Evolutionary conservation across 2,888 invertebrate genomes (phyloP).

Genomic region (Callosobruchus maculatus): DNA sequence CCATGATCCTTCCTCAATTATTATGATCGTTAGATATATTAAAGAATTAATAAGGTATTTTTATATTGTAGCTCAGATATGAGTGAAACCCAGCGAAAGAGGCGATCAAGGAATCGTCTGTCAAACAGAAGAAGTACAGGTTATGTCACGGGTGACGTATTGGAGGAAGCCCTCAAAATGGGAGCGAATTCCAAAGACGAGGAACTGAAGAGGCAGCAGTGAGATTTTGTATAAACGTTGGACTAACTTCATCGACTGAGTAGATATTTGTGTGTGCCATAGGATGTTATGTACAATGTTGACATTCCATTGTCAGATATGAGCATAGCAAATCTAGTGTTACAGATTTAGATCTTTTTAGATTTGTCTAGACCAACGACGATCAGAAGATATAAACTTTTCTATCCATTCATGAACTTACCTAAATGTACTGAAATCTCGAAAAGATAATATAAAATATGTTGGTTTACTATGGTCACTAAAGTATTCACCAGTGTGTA

Average conservation of each 20-base stretch:
- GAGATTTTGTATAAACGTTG: neutral
- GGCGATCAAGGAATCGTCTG: slow-evolving; percentile 42
- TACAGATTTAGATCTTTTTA: no score
- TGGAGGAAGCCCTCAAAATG: slow-evolving; percentile 35
- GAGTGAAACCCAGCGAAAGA: slow-evolving; percentile 44
- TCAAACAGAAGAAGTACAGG: slow-evolving; percentile 45
- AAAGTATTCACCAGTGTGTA: no score
- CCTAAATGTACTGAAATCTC: no score
- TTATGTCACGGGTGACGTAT: slow-evolving; percentile 28
- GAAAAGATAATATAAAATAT: no score
- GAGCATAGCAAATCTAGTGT: no score
- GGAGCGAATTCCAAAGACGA: slow-evolving; percentile 22
- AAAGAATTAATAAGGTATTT: neutral
- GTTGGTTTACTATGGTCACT: no score
- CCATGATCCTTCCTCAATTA: no score
- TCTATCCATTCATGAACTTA: no score
- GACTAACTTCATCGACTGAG: neutral
- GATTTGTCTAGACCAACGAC: no score
- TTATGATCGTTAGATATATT: no score
- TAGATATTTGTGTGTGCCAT: neutral
- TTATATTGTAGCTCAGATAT: slow-evolving; percentile 26
- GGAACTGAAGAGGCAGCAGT: slow-evolving; percentile 6
- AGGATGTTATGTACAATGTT: neutral
- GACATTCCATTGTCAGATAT: neutral
- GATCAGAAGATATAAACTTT: no score